A percentile compares a stretch with the other conserved stretches of the same genome.
Evolutionary conservation across 30 jellyfish, hydroid and myxozoan genomes (phyloP).

Genomic region (Hydra vulgaris): DNA sequence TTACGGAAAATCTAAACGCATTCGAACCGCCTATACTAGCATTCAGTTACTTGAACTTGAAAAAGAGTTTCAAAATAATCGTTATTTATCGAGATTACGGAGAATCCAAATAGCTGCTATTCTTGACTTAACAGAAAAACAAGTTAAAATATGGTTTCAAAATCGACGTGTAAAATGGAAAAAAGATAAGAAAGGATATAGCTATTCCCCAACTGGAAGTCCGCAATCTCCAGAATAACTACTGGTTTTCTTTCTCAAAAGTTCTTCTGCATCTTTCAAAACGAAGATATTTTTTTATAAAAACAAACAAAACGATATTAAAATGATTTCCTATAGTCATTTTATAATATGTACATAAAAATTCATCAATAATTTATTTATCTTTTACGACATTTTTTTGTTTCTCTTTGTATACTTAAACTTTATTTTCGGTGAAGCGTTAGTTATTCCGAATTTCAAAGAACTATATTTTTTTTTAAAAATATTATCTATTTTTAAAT

Average conservation of each 20-base stretch:
- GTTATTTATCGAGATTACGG: conserved; percentile 79
- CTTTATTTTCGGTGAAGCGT: too few species aligned
- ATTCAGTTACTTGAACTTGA: conserved; percentile 80
- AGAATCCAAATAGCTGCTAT: conserved; percentile 93
- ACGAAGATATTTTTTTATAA: neutral
- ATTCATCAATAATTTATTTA: too few species aligned
- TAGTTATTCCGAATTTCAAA: too few species aligned
- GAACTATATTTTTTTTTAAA: too few species aligned
- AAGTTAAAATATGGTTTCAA: conserved; percentile 91
- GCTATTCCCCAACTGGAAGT: conserved; percentile 23
- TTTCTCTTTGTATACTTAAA: too few species aligned
- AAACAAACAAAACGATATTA: neutral
- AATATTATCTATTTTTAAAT: too few species aligned
- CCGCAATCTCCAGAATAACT: conserved; percentile 17
- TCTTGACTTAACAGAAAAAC: conserved; percentile 86
- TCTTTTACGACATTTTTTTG: too few species aligned
- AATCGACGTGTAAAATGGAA: conserved; percentile 93
- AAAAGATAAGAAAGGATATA: conserved; percentile 56
- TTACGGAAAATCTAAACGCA: conserved; percentile 69
- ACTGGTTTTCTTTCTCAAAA: too few species aligned
- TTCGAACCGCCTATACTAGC: conserved; percentile 95
- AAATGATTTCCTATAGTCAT: too few species aligned
- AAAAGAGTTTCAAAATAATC: conserved; percentile 76
- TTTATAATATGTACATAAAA: too few species aligned
- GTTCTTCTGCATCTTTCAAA: neutral